phyloP scores from a whole-genome alignment of 1,140 invertebrate genomes.

The Drosophila repletoides region DNA sequence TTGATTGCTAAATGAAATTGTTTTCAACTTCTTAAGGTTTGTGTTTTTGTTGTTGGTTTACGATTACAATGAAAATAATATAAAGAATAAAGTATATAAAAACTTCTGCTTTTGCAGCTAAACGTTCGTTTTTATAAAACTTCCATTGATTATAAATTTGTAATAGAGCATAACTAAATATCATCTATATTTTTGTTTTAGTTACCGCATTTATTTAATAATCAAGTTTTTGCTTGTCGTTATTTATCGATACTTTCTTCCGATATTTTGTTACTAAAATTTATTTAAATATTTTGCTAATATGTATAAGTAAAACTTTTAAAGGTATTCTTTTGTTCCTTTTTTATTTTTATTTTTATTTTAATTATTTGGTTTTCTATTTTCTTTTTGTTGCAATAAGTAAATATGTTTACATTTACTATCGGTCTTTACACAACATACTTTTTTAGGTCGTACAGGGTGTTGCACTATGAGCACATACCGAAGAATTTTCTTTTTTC shows the following conservation, averaged over 20 bases:
- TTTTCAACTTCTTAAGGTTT: not conserved
- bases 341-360: constrained; percentile 11
- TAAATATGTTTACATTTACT: constrained; percentile 43
- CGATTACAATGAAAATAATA: constrained; percentile 13
- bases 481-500: constrained; percentile 31
- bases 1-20: constrained; percentile 41
- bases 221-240: constrained; percentile 13
- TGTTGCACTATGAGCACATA: constrained; percentile 31
- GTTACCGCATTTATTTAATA: constrained; percentile 49
- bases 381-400: constrained; percentile 28
- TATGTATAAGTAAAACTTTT: constrained; percentile 75
- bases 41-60: not conserved
- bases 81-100: constrained; percentile 68
- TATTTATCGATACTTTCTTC: constrained; percentile 9
- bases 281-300: constrained; percentile 79
- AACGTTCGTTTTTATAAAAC: constrained; percentile 56
- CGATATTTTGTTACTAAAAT: constrained; percentile 67
- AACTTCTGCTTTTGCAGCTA: constrained; percentile 49
- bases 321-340: too few relatives aligned
- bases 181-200: constrained; percentile 41
- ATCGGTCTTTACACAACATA: constrained; percentile 50
- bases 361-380: constrained; percentile 18
- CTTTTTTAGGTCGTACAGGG: constrained; percentile 42
- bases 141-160: constrained; percentile 71
- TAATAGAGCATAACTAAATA: constrained; percentile 78